Evolutionary conservation across 2,888 invertebrate genomes (phyloP).

Genomic region (Cheilosia urbana): DNA sequence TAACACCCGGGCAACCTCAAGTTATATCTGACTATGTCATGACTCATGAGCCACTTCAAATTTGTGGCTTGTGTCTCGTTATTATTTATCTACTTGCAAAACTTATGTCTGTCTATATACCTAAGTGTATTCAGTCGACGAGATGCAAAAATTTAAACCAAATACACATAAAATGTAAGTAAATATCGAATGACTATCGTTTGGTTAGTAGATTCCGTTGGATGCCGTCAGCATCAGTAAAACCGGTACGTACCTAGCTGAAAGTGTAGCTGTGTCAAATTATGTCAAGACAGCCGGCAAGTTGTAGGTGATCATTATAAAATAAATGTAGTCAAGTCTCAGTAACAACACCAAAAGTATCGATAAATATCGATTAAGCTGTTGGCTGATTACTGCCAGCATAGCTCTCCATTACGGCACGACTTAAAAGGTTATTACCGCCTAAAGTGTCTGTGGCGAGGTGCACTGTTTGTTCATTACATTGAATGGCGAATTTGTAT

Average conservation of each 20-base stretch:
- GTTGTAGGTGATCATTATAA: slow-evolving; percentile 21
- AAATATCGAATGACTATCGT: slow-evolving; percentile 2
- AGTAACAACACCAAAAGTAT: slow-evolving; percentile 10
- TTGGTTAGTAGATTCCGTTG: not conserved
- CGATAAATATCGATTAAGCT: slow-evolving; percentile 23
- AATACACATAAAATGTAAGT: not conserved
- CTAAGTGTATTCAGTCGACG: not conserved
- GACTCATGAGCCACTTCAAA: no score
- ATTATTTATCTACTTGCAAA: no score
- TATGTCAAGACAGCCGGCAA: slow-evolving; percentile 13
- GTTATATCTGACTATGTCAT: no score
- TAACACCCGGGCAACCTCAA: no score
- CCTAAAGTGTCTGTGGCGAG: slow-evolving; percentile 24
- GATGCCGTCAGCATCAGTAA: not conserved
- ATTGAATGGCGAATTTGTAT: slow-evolving; percentile 30
- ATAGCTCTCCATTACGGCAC: slow-evolving; percentile 1
- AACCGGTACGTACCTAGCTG: not conserved
- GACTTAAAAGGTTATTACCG: slow-evolving; percentile 45
- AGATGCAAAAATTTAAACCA: not conserved
- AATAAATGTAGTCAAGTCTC: slow-evolving; percentile 2
- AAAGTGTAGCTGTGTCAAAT: slow-evolving; percentile 4
- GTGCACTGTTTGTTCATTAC: slow-evolving; percentile 26
- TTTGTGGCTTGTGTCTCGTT: no score
- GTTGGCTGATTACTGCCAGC: slow-evolving; percentile 7
- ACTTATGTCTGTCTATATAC: not conserved